Base-by-base conservation (phyloP, 2,888 invertebrate genomes). In the Parascotia fuliginaria region DNA sequence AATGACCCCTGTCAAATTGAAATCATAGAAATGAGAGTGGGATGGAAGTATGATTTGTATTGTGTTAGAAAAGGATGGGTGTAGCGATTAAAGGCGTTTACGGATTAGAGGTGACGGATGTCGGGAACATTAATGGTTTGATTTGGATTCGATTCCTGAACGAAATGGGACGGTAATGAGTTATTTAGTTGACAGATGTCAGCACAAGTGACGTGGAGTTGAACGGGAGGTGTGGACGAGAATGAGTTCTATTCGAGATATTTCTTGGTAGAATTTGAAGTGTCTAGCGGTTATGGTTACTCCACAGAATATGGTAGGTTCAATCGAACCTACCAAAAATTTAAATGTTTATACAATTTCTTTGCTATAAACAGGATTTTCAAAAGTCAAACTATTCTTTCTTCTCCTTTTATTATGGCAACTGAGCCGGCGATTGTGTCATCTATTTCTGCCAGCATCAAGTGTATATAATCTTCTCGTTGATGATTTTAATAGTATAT, bases 131-230 rank as follows among this genome's bases (percentile, higher is more conserved):
- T 44, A 67, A 75, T 72, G 76, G 70, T 67, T 70, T 67, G 74
- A 75, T 73, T 68, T 70, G 70, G 70, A 71, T 66, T 73, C 67
- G 73, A 73, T 70, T 75, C 74, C 68, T 71, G 68, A 55, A 63
- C 27, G 47, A 70, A 78, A 76, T 75, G 58, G 73, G 75, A 60
- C 73, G 62, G 71, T 83, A 83, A 84, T 83, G 83, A 72, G 73
- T 81, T 83, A 83, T 87, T 87, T 85, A 79, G 69, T 66, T 86
- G 87, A 86, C 87, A 87, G 86, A 81, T 87, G 87, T 81, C 82
- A 76, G 33, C 40, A 47, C 50, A 50, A 68, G 66, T 73, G 73
- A 70, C 67, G 63, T 41, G 44, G 22, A 22, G 38, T 31, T 22
- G 24, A 41, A n/a, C n/a, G 39, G 29, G 42, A 13, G 32, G 34